A percentile compares a stretch with the other conserved stretches of the same genome.
Evolutionary conservation across 53 echinoderm and acorn worm species (phyloP).

Genomic region (Astropecten irregularis): DNA sequence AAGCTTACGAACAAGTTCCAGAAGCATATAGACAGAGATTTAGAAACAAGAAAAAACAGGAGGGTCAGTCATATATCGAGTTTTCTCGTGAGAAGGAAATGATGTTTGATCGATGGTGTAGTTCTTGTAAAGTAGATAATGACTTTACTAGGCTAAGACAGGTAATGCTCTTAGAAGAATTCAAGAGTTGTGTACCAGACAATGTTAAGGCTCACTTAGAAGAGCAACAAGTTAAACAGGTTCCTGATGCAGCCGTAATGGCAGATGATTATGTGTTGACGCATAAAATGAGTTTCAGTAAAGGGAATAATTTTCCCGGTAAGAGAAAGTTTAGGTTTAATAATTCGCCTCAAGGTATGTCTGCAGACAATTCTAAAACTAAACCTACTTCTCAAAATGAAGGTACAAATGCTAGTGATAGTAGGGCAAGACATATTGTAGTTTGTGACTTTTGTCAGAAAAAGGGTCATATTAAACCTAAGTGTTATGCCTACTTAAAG

Average conservation of each 20-base stretch:
- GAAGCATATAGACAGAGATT: constrained; percentile 24
- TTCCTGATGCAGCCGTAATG: no score
- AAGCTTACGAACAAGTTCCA: constrained; percentile 15
- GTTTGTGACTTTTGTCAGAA: no score
- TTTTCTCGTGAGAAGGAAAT: constrained; percentile 9
- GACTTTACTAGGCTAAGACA: not conserved
- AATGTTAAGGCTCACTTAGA: not conserved
- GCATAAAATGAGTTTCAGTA: no score
- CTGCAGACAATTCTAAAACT: no score
- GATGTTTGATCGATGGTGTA: not conserved
- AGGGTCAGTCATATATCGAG: not conserved
- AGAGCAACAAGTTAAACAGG: no score
- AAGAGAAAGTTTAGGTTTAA: not conserved
- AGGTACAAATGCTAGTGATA: not conserved
- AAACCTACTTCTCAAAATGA: no score
- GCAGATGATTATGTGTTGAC: no score
- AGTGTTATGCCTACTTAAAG: no score
- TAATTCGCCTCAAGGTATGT: no score
- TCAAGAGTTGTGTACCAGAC: not conserved
- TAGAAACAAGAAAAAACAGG: not conserved
- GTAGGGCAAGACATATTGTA: no score
- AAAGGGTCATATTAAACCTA: no score
- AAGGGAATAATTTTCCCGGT: not conserved
- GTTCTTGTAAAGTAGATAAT: no score
- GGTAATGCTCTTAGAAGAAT: not conserved